phyloP scores from a whole-genome alignment of 1,140 invertebrate genomes.

The Panagrolaimus sp. region DNA sequence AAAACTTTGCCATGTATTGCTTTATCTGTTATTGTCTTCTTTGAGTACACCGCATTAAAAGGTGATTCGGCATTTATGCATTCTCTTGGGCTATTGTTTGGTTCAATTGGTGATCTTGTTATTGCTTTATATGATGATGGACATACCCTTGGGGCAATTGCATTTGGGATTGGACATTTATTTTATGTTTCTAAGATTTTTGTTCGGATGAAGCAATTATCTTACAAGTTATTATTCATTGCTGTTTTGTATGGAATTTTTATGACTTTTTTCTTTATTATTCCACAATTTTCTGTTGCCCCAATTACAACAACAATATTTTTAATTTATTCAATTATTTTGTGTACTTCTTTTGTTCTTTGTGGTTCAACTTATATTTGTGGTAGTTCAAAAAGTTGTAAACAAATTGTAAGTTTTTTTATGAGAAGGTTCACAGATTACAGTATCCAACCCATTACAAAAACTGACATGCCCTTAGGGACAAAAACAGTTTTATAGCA shows the following conservation, averaged over 20 bases:
- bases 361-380: too few species aligned
- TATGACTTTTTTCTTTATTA: background rate
- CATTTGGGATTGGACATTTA: background rate
- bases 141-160: background rate
- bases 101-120: background rate
- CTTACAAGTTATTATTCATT: background rate
- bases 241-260: background rate
- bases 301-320: background rate
- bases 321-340: background rate
- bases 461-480: too few species aligned
- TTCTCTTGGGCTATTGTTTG: background rate
- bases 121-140: slow-evolving; percentile 1
- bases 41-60: background rate
- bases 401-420: too few species aligned
- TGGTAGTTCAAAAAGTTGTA: too few species aligned
- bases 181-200: background rate
- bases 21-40: background rate
- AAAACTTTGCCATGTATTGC: slow-evolving; percentile 10
- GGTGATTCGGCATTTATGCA: background rate
- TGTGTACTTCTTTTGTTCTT: background rate
- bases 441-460: too few species aligned
- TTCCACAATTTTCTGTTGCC: background rate
- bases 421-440: too few species aligned
- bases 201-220: background rate
- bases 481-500: too few species aligned